Conservation (phyloP, 2,113 vertebrate species). For the Dermatemys mawii region DNA sequence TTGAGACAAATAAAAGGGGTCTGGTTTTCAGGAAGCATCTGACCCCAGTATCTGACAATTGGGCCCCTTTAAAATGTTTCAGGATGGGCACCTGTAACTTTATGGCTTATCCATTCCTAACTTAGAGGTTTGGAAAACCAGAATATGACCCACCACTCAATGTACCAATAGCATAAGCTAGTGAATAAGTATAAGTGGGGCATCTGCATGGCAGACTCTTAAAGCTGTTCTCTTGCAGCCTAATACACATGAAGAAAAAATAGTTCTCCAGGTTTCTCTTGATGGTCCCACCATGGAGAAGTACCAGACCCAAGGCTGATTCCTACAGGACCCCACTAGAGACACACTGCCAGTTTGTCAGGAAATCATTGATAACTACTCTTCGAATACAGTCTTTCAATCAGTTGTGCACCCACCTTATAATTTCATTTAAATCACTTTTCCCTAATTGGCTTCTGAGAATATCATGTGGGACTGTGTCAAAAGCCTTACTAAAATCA, state of each 20-base stretch:
- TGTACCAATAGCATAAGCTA: neutral
- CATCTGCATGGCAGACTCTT: neutral
- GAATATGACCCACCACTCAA: neutral
- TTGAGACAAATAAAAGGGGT: neutral
- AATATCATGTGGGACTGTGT: neutral
- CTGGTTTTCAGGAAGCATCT: neutral
- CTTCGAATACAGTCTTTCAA: neutral
- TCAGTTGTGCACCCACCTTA: neutral
- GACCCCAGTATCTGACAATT: neutral
- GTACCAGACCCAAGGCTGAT: neutral
- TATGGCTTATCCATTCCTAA: neutral
- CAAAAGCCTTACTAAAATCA: neutral
- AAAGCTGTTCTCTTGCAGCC: neutral
- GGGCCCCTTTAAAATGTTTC: neutral
- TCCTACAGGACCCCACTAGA: neutral
- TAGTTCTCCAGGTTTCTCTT: neutral
- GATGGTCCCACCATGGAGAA: neutral
- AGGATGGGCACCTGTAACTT: neutral
- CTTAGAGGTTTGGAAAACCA: neutral
- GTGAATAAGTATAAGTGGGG: neutral
- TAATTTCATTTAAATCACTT: neutral
- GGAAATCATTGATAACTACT: neutral
- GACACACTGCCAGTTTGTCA: neutral
- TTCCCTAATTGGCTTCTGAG: neutral
- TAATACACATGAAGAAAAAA: neutral